These are phyloP conservation scores for Diabrotica undecimpunctata DNA, from an alignment of 1,140 invertebrate species.

Conservation along the genomic window DNA sequence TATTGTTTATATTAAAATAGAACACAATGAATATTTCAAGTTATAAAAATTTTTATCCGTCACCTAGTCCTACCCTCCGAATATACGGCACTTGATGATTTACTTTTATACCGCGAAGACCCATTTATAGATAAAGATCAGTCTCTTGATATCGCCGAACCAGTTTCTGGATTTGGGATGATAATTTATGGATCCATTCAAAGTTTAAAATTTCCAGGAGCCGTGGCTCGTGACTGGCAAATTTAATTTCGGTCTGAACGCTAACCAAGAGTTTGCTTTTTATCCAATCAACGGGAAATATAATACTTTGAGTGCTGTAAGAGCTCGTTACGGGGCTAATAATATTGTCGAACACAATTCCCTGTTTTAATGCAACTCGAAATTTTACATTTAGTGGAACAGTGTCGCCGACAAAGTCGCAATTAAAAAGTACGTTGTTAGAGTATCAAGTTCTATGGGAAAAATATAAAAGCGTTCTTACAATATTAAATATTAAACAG, in stretches of 20 bases:
- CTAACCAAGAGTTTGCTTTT: not conserved
- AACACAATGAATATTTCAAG: no score
- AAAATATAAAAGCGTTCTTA: no score
- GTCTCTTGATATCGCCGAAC: not conserved
- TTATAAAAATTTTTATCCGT: not conserved
- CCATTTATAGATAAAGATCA: not conserved
- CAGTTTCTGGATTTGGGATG: not conserved
- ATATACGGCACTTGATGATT: not conserved
- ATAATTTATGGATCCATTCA: not conserved
- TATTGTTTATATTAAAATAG: no score
- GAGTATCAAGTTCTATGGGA: no score
- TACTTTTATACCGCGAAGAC: not conserved
- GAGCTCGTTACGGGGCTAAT: not conserved
- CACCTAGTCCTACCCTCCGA: not conserved
- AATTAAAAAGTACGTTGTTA: no score
- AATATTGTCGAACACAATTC: conserved; percentile 1
- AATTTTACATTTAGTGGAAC: no score
- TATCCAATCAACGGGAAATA: conserved; percentile 2
- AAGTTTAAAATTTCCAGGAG: conserved; percentile 1
- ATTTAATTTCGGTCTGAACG: not conserved
- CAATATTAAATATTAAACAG: no score
- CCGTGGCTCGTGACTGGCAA: not conserved
- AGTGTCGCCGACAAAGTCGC: no score
- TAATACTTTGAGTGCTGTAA: conserved; percentile 1
- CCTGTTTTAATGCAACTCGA: not conserved